Evolutionary conservation across 2,888 invertebrate genomes (phyloP).

Genomic region (Hydrotaea diabolus): DNA sequence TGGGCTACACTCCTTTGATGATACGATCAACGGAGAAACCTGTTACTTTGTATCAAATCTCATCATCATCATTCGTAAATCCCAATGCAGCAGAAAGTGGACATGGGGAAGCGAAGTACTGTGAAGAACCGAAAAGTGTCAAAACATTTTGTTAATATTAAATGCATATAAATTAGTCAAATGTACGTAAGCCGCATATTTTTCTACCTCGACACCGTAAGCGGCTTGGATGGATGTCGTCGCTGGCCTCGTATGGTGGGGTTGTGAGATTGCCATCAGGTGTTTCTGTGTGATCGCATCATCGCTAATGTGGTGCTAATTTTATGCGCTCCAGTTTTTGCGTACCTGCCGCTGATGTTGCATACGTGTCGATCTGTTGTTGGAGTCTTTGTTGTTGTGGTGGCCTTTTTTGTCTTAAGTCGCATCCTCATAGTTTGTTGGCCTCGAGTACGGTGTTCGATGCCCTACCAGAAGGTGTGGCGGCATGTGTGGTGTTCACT

Average conservation of each 20-base stretch:
- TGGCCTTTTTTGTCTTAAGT: background rate
- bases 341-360: background rate
- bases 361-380: slow-evolving; percentile 5
- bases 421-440: slow-evolving; percentile 48
- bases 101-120: background rate
- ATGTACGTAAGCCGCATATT: slow-evolving; percentile 59
- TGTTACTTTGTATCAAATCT: slow-evolving; percentile 29
- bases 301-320: slow-evolving; percentile 66
- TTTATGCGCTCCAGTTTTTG: slow-evolving; percentile 62
- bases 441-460: slow-evolving; percentile 18
- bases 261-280: slow-evolving; percentile 56
- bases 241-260: too few relatives aligned
- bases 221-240: background rate
- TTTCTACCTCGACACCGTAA: slow-evolving; percentile 44
- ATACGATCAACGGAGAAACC: slow-evolving; percentile 38
- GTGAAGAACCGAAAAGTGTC: slow-evolving; percentile 70
- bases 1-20: slow-evolving; percentile 18
- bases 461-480: background rate
- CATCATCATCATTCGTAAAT: background rate
- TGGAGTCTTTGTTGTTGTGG: background rate
- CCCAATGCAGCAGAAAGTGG: background rate
- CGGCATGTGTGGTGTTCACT: too few relatives aligned
- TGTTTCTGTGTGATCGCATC: slow-evolving; percentile 60
- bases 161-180: slow-evolving; percentile 74
- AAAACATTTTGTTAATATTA: slow-evolving; percentile 76